A percentile compares a stretch with the other conserved stretches of the same genome.
These are phyloP conservation scores for Harpagifer antarcticus DNA, from an alignment of 2,797 vertebrate genomes.

Conservation along the genomic window DNA sequence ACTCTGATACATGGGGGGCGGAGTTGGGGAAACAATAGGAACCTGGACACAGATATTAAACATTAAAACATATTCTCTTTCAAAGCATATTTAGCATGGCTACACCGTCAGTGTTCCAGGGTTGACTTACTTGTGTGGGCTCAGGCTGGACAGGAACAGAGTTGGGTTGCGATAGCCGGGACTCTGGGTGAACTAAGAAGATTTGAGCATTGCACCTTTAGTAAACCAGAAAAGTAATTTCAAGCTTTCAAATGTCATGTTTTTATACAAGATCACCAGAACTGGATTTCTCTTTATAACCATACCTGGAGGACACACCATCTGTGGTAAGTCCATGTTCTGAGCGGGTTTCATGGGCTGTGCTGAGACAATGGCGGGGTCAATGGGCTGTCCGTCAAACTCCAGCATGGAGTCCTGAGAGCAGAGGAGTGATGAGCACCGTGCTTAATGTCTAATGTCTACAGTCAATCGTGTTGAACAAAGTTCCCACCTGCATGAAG, in stretches of 20 bases:
- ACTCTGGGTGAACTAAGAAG: slow-evolving; percentile 90
- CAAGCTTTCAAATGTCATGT: neutral
- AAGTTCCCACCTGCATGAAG: slow-evolving; percentile 93
- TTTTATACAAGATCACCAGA: slow-evolving; percentile 1
- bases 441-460: neutral
- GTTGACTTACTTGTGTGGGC: slow-evolving; percentile 89
- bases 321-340: slow-evolving; percentile 92
- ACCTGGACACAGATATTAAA: slow-evolving; percentile 79
- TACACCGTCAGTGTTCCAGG: neutral
- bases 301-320: slow-evolving; percentile 93
- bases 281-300: slow-evolving; percentile 3
- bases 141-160: slow-evolving; percentile 92
- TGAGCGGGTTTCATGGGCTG: slow-evolving; percentile 95
- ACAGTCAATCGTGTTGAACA: neutral
- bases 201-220: slow-evolving; percentile 12
- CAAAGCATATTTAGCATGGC: neutral
- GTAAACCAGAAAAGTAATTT: slow-evolving; percentile 22
- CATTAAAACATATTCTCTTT: neutral
- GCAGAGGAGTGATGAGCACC: slow-evolving; percentile 18
- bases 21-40: slow-evolving; percentile 91
- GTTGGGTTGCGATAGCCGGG: slow-evolving; percentile 90
- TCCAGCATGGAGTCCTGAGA: slow-evolving; percentile 97
- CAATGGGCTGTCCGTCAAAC: slow-evolving; percentile 94
- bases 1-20: slow-evolving; percentile 92
- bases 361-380: slow-evolving; percentile 96